Percentiles rank a stretch among this genome's conserved stretches.
Evolutionary conservation across 2,888 invertebrate species (phyloP).

Genomic region (Palloptera scutellata): DNA sequence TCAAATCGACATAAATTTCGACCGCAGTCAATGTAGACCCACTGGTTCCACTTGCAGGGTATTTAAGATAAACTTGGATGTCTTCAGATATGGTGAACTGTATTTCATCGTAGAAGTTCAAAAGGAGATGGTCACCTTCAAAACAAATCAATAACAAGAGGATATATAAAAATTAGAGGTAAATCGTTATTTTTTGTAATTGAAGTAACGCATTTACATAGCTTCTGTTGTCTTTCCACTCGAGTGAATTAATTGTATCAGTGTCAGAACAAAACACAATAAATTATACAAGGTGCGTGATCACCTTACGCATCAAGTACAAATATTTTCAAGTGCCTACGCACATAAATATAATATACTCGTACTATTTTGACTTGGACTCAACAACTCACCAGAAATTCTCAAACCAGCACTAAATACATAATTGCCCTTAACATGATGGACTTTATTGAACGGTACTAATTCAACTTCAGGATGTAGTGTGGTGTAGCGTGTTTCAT

Average conservation of each 20-base stretch:
- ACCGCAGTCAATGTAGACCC: constrained; percentile 50
- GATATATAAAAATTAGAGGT: too few relatives aligned
- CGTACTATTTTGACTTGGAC: not conserved
- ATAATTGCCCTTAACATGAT: constrained; percentile 56
- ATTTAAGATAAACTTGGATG: constrained; percentile 50
- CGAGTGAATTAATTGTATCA: too few relatives aligned
- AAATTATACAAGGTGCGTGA: too few relatives aligned
- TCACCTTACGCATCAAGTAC: too few relatives aligned
- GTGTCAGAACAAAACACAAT: too few relatives aligned
- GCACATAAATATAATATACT: not conserved
- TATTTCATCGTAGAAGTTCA: constrained; percentile 49
- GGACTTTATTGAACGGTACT: constrained; percentile 47
- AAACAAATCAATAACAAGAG: not conserved
- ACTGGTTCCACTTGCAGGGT: constrained; percentile 45
- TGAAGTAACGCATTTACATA: too few relatives aligned
- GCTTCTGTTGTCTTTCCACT: too few relatives aligned
- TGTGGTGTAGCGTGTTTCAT: constrained; percentile 46
- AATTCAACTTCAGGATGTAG: constrained; percentile 44
- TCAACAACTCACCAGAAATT: constrained; percentile 48
- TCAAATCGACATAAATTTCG: constrained; percentile 53
- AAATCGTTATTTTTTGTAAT: too few relatives aligned
- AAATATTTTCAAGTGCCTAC: too few relatives aligned
- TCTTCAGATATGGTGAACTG: constrained; percentile 50
- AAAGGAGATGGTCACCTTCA: constrained; percentile 54
- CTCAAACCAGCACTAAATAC: constrained; percentile 53